Evolutionary conservation across 2,888 invertebrate species (phyloP), one percentile per base, ranked within the genome.

Genomic region (Raillietiella orientalis): DNA sequence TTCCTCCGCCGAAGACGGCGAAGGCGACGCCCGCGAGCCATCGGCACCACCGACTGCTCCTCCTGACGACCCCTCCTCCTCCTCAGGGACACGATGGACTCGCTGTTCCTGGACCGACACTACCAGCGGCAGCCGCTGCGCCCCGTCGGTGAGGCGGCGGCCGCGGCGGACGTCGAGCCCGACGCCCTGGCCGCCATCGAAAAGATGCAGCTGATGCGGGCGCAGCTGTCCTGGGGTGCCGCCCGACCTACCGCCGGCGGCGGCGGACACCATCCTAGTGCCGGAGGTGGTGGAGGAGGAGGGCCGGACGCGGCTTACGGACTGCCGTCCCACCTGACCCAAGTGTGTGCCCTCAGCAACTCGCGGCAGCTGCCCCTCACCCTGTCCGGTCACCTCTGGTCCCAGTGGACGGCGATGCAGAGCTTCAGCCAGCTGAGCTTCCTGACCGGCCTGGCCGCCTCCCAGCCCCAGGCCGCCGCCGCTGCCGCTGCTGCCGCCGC

Each of bases 71-170:
- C 11, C 10, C 20, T 16, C 17, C 21, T 24, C 32, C 21, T 16
- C 27, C 22, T 33, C 61, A 72, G 75, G 49, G 70, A 71, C 41
- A 67, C 67, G 20, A 66, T 70, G 63, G 70, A 70, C 47, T 50
- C 61, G 38, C 59, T 70, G 51, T 52, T 69, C 43, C 63, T 66
- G 56, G 67, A 69, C 39, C 67, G 69, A 40, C 66, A 66, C 40
- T 53, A 67, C 38, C 52, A 67, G 9, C 58, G 71, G 37, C 53
- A 72, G 33, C 62, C 72, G 24, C 62, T 70, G 26, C 66, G 66
- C 3, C 50, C 69, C 19, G 64, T 63, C 4, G 58, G 61, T 27
- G 49, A 66, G 39, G 69, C 71, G 34, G 46, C 52, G 25, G 49
- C 46, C 39, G 58, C 46, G 38, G 52, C 50, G 12, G 51, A 61